These are phyloP conservation scores for Pollenia griseotomentosa DNA, from an alignment of 2,888 invertebrate species.

Conservation along the genomic window DNA sequence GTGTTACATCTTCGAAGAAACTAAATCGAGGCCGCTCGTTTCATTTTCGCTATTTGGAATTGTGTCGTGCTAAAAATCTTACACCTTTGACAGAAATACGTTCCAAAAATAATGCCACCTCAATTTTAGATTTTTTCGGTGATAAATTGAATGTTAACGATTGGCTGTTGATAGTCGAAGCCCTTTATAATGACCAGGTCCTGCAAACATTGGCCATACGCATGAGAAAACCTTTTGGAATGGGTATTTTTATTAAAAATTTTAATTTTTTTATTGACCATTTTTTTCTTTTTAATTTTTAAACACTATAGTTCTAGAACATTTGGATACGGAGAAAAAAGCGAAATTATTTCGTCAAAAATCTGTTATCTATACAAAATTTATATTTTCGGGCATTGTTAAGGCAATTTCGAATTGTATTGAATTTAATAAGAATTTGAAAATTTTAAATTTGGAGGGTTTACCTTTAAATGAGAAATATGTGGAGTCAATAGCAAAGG, in stretches of 20 bases:
- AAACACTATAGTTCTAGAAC: slow-evolving; percentile 78
- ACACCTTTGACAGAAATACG: slow-evolving; percentile 80
- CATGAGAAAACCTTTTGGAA: slow-evolving; percentile 85
- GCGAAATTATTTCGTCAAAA: slow-evolving; percentile 87
- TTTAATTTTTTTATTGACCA: neutral
- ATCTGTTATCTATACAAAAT: slow-evolving; percentile 89
- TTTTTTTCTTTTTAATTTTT: slow-evolving; percentile 9
- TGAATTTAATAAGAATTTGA: slow-evolving; percentile 87
- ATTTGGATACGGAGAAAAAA: slow-evolving; percentile 86
- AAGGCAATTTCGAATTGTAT: slow-evolving; percentile 88
- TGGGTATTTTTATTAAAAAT: slow-evolving; percentile 74
- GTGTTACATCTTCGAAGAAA: slow-evolving; percentile 76
- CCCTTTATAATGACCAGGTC: slow-evolving; percentile 89
- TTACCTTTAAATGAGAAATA: slow-evolving; percentile 89
- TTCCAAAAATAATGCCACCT: slow-evolving; percentile 83
- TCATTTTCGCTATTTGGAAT: slow-evolving; percentile 83
- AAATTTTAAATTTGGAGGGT: slow-evolving; percentile 88
- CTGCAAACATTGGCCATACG: slow-evolving; percentile 89
- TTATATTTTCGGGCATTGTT: slow-evolving; percentile 88
- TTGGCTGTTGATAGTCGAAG: slow-evolving; percentile 90
- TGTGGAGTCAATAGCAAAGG: slow-evolving; percentile 87
- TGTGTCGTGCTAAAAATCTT: slow-evolving; percentile 82
- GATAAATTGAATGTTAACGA: slow-evolving; percentile 91
- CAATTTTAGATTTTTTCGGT: slow-evolving; percentile 88
- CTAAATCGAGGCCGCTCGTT: slow-evolving; percentile 82